phyloP scores from a whole-genome alignment of 2,888 invertebrate genomes.

The Ischnura elegans region DNA sequence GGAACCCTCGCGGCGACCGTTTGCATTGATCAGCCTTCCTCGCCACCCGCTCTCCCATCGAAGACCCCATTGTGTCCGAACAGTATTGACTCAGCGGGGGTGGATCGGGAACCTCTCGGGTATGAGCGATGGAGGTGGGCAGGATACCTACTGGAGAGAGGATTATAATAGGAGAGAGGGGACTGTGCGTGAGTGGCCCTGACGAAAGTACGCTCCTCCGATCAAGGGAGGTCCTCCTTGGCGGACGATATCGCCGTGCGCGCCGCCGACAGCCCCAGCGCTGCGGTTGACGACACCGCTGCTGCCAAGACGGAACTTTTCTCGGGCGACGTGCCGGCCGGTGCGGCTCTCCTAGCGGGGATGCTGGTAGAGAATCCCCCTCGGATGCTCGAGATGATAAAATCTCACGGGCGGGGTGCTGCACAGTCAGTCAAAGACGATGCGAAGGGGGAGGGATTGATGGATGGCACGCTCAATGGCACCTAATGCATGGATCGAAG shows the following conservation, averaged over 20 bases:
- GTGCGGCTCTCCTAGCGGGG: neutral
- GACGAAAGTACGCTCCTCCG: neutral
- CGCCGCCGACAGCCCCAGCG: neutral
- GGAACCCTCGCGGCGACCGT: slow-evolving; percentile 53
- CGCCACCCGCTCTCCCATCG: neutral
- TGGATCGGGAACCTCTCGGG: neutral
- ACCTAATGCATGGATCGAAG: slow-evolving; percentile 63
- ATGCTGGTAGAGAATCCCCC: neutral
- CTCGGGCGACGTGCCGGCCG: neutral
- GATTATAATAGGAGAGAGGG: neutral
- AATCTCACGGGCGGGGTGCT: neutral
- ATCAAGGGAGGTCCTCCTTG: too few relatives aligned
- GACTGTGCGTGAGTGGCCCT: neutral
- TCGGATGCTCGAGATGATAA: neutral
- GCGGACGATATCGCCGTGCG: neutral
- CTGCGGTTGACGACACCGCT: neutral
- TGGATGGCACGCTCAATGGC: slow-evolving; percentile 56
- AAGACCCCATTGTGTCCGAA: neutral
- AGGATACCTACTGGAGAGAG: neutral
- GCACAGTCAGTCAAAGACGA: neutral
- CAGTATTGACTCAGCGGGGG: slow-evolving; percentile 58
- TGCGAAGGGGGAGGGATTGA: slow-evolving; percentile 35
- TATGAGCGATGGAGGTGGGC: neutral
- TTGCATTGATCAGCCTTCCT: slow-evolving; percentile 63
- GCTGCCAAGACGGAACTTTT: neutral